Conservation (phyloP, 2,113 vertebrate species). For the Brevimyrus niger region DNA sequence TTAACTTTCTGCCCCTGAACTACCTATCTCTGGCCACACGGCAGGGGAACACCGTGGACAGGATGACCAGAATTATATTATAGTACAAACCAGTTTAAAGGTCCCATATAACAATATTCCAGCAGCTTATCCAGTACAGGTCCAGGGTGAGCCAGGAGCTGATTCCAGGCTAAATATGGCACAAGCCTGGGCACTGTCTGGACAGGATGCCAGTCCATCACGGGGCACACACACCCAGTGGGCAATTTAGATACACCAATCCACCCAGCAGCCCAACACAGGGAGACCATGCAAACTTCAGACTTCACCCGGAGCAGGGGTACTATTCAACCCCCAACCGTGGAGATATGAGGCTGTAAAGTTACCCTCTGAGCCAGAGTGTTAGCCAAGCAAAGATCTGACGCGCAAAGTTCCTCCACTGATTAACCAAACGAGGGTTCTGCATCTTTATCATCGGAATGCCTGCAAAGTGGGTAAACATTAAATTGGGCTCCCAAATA, state of each 20-base stretch:
- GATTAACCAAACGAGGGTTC: background rate
- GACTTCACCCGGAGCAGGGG: background rate
- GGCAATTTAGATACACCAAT: background rate
- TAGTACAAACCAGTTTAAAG: background rate
- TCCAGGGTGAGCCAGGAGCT: background rate
- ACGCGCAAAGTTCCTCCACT: background rate
- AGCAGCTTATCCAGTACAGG: background rate
- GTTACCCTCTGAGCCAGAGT: background rate
- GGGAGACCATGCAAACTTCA: background rate
- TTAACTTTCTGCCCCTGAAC: background rate
- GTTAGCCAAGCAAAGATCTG: background rate
- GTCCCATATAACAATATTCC: background rate
- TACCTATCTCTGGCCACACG: background rate
- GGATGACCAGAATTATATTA: background rate
- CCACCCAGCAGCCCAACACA: background rate
- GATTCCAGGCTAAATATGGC: background rate
- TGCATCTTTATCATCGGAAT: background rate
- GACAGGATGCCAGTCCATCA: background rate
- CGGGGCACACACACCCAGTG: background rate
- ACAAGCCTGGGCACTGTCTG: background rate
- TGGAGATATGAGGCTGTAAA: background rate
- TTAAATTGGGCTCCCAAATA: background rate
- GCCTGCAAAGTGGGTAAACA: conserved; percentile 5
- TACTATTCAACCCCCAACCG: background rate
- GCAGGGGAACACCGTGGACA: background rate